phyloP scores from a whole-genome alignment of 35 echinoderm and acorn worm genomes.

The Chiridota heheva region DNA sequence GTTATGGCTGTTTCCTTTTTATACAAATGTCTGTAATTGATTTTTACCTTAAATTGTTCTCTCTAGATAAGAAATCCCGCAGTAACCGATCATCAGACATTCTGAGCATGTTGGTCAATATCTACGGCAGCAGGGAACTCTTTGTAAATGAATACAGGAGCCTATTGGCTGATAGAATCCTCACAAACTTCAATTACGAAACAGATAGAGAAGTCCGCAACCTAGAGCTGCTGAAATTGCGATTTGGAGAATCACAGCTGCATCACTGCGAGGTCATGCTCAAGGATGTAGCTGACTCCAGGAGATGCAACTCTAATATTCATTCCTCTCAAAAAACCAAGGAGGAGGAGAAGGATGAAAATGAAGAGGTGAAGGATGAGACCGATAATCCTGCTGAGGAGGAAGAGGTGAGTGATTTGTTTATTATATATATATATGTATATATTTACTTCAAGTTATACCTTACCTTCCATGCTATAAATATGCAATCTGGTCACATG shows the following conservation, averaged over 20 bases:
- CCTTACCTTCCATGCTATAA: too few relatives aligned
- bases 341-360: constrained; percentile 25
- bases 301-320: constrained; percentile 85
- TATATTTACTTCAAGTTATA: too few relatives aligned
- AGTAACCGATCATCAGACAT: constrained; percentile 93
- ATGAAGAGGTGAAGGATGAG: constrained; percentile 63
- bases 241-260: constrained; percentile 93
- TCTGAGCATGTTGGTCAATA: constrained; percentile 93
- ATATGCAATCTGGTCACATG: too few relatives aligned
- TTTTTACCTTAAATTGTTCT: too few relatives aligned
- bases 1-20: too few relatives aligned
- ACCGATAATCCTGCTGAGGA: constrained; percentile 20
- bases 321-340: constrained; percentile 2
- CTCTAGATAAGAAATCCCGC: constrained; percentile 70
- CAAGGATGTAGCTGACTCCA: constrained; percentile 96
- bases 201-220: constrained; percentile 91
- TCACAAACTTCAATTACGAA: constrained; percentile 88
- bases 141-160: constrained; percentile 96
- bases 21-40: too few relatives aligned
- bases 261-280: constrained; percentile 98
- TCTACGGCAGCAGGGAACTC: constrained; percentile 82
- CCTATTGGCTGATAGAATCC: constrained; percentile 88
- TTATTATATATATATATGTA: too few relatives aligned
- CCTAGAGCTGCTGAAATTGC: constrained; percentile 84
- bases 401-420: too few relatives aligned